Conservation (phyloP, 2,888 invertebrate genomes). For the Diarsia mendica region DNA sequence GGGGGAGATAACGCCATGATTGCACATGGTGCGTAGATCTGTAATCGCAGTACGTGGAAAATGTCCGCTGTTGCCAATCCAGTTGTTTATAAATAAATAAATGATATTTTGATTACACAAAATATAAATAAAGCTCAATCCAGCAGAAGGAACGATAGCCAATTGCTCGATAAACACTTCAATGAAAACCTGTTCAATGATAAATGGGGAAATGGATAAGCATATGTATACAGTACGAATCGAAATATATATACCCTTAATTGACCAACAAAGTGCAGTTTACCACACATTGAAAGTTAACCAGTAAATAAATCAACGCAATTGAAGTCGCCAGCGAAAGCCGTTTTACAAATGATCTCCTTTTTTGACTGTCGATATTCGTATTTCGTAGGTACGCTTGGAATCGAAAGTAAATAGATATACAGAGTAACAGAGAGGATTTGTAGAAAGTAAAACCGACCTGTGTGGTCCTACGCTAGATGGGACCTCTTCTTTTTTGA, state of each 20-base stretch:
- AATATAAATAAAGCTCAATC: slow-evolving; percentile 33
- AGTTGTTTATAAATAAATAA: slow-evolving; percentile 25
- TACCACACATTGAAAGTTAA: slow-evolving; percentile 54
- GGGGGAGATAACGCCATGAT: slow-evolving; percentile 43
- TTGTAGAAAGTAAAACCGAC: slow-evolving; percentile 49
- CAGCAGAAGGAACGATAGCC: slow-evolving; percentile 29
- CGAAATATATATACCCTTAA: slow-evolving; percentile 49
- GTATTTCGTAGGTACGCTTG: slow-evolving; percentile 34
- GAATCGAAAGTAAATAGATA: slow-evolving; percentile 58
- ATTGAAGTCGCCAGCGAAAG: slow-evolving; percentile 60
- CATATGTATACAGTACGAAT: slow-evolving; percentile 23
- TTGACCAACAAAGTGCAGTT: slow-evolving; percentile 42
- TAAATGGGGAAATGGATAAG: slow-evolving; percentile 42
- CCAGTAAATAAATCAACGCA: slow-evolving; percentile 61
- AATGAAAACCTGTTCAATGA: slow-evolving; percentile 41
- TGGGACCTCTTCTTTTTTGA: neutral
- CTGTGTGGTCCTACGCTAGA: slow-evolving; percentile 24
- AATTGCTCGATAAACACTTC: slow-evolving; percentile 31
- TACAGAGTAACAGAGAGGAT: slow-evolving; percentile 37
- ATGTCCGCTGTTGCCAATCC: slow-evolving; percentile 8
- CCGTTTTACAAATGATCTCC: slow-evolving; percentile 66
- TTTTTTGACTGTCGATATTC: slow-evolving; percentile 62
- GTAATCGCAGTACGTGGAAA: slow-evolving; percentile 11
- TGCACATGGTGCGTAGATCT: slow-evolving; percentile 21
- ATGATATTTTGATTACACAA: slow-evolving; percentile 16